Evolutionary conservation across 1,140 invertebrate genomes (phyloP).

Genomic region (Zaprionus camerounensis): DNA sequence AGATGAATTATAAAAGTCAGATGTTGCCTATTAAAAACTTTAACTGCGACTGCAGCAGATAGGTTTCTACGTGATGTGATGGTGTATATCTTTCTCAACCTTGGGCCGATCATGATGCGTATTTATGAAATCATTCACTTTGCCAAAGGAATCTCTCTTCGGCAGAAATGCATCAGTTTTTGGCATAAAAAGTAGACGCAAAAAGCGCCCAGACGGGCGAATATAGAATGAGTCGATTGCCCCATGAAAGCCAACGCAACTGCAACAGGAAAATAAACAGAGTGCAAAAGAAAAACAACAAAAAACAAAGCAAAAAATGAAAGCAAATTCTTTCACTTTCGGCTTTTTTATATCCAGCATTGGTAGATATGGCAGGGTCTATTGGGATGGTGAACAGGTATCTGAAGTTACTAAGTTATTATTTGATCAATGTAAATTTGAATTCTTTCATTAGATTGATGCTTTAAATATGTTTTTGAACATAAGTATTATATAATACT

Average conservation of each 20-base stretch:
- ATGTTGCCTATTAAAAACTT: conserved; percentile 59
- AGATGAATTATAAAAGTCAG: conserved; percentile 49
- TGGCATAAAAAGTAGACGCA: conserved; percentile 48
- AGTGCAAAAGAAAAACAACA: conserved; percentile 37
- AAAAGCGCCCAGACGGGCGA: conserved; percentile 24
- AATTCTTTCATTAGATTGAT: neutral
- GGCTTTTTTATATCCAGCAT: neutral
- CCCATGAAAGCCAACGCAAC: conserved; percentile 62
- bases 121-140: conserved; percentile 54
- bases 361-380: neutral
- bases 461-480: no score
- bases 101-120: conserved; percentile 49
- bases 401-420: neutral
- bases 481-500: no score
- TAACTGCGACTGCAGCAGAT: conserved; percentile 47
- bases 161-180: conserved; percentile 16
- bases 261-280: conserved; percentile 43
- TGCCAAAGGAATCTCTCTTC: conserved; percentile 7
- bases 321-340: neutral
- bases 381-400: neutral
- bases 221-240: conserved; percentile 26
- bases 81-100: neutral
- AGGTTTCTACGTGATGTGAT: neutral
- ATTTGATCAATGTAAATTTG: neutral
- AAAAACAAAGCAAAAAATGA: conserved; percentile 24